These are phyloP conservation scores for Hepsetus odoe DNA, from an alignment of 2,113 vertebrate genomes.

Conservation along the genomic window DNA sequence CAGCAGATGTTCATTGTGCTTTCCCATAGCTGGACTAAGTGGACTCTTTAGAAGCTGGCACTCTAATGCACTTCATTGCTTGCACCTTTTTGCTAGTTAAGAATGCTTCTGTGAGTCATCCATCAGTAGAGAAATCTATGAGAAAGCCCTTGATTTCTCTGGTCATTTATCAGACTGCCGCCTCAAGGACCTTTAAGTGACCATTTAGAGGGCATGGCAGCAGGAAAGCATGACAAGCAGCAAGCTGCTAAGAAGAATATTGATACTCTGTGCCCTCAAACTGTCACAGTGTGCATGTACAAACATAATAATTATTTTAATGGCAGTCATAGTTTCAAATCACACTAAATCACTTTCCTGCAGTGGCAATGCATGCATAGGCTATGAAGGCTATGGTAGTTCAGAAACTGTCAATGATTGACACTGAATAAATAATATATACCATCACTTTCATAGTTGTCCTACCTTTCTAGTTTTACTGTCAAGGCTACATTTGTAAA, in stretches of 20 bases:
- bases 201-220: not conserved
- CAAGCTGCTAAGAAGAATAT: not conserved
- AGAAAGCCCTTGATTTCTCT: slow-evolving; percentile 1
- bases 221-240: not conserved
- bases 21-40: not conserved
- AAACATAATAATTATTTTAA: slow-evolving; percentile 15
- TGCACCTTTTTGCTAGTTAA: slow-evolving; percentile 7
- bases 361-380: not conserved
- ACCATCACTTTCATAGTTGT: slow-evolving; percentile 20
- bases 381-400: not conserved
- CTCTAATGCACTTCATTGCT: slow-evolving; percentile 1
- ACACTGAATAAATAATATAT: slow-evolving; percentile 1
- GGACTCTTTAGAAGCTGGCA: not conserved
- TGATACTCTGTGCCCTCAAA: not conserved
- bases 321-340: slow-evolving; percentile 6
- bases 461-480: slow-evolving; percentile 21
- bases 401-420: not conserved
- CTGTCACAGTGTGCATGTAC: slow-evolving; percentile 15
- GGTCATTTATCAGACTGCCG: not conserved
- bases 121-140: slow-evolving; percentile 2
- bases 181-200: not conserved
- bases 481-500: slow-evolving; percentile 31
- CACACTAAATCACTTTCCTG: slow-evolving; percentile 18
- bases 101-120: not conserved
- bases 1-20: not conserved